A percentile compares a stretch with the other conserved stretches of the same genome.
phyloP scores from a whole-genome alignment of 2,113 vertebrate genomes.

The Delphinus delphis region DNA sequence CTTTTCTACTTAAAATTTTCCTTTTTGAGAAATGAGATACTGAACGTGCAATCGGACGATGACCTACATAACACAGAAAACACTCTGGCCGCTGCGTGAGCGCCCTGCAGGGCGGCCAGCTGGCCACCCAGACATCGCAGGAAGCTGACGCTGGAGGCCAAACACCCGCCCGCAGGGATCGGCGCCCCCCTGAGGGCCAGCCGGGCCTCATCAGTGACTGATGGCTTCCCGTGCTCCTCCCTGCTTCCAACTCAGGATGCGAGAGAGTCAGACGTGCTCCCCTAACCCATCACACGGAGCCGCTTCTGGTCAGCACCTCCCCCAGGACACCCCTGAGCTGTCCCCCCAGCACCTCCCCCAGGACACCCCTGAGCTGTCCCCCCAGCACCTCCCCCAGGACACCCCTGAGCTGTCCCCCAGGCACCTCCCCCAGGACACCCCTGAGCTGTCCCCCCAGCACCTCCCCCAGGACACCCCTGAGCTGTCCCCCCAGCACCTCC shows the following conservation, averaged over 20 bases:
- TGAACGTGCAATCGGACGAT: no score
- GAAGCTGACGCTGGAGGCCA: rapidly evolving
- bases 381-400: not conserved
- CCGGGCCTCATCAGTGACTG: no score
- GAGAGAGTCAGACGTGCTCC: no score
- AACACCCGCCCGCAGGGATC: rapidly evolving
- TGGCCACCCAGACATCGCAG: no score
- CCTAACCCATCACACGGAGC: no score
- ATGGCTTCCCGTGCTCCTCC: no score
- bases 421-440: not conserved
- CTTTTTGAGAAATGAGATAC: not conserved
- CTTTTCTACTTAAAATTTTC: not conserved
- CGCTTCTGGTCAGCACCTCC: not conserved
- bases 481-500: not conserved
- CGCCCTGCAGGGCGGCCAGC: rapidly evolving
- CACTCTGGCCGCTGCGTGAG: not conserved
- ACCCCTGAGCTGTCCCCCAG: not conserved
- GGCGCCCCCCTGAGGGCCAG: rapidly evolving
- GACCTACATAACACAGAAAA: not conserved
- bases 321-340: no score
- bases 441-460: not conserved
- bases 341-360: not conserved
- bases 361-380: no score
- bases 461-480: not conserved
- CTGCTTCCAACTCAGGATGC: no score